These are phyloP conservation scores for Drosophila tani DNA, from an alignment of 1,140 invertebrate species.

Conservation along the genomic window DNA sequence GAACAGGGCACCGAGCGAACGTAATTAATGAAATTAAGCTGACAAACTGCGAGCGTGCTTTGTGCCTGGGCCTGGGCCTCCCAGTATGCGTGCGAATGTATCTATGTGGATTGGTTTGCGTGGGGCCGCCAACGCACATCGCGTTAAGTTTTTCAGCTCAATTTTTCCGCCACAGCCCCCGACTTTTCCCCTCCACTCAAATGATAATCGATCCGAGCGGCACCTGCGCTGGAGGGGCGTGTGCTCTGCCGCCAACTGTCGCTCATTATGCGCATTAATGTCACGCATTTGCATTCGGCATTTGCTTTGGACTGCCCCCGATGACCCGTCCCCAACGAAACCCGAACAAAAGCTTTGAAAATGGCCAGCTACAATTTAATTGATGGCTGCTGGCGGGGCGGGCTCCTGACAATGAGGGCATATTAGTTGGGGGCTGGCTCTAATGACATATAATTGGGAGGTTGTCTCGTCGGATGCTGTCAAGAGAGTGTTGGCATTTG, in stretches of 20 bases:
- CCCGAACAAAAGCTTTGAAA: constrained; percentile 9
- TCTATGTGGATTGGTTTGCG: constrained; percentile 19
- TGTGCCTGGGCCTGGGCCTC: background rate
- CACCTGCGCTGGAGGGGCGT: constrained; percentile 37
- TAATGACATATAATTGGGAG: constrained; percentile 14
- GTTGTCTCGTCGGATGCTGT: constrained; percentile 10
- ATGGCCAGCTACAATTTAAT: constrained; percentile 9
- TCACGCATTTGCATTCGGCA: constrained; percentile 40
- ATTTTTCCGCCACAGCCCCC: constrained; percentile 15
- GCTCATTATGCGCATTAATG: constrained; percentile 76
- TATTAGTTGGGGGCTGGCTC: constrained; percentile 15
- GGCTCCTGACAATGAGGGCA: constrained; percentile 15
- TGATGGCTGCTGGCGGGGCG: background rate
- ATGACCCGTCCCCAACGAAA: background rate
- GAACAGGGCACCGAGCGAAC: constrained; percentile 16
- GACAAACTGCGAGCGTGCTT: constrained; percentile 41
- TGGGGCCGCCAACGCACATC: constrained; percentile 14
- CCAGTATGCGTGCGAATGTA: constrained; percentile 8
- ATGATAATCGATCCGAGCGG: constrained; percentile 70
- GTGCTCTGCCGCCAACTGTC: constrained; percentile 31
- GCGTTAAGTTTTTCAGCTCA: constrained; percentile 41
- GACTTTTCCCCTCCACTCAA: constrained; percentile 1
- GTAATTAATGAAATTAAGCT: constrained; percentile 79
- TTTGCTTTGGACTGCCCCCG: constrained; percentile 5
- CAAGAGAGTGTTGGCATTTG: constrained; percentile 14